Evolutionary conservation across 2,113 vertebrate species (phyloP), one percentile per base, ranked within the genome.

Genomic region (Phalacrocorax aristotelis): DNA sequence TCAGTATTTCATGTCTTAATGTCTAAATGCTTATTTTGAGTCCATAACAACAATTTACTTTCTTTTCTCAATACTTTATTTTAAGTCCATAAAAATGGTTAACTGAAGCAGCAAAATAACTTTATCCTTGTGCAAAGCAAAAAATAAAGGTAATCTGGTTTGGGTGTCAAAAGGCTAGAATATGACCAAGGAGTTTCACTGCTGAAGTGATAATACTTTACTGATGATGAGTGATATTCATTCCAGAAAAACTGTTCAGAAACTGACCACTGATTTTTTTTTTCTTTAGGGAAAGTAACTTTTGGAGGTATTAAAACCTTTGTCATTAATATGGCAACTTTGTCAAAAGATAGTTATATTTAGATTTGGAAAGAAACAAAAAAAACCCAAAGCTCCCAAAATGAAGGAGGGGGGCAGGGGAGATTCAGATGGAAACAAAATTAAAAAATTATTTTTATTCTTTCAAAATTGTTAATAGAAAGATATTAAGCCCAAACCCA

Each of bases 391-490:
- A 60, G 4, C 2, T 76, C 18, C 15, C 7, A 32, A 74, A 86
- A 64, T 51, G 21, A 75, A 77, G 1, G 4, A 1, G 2, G 9
- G 15, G 15, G 6, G 7, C 3, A 7, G 7, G 19, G 32, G 7
- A 32, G 2, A 30, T 77, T 86, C 65, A 66, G 9, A 49, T 25
- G 18, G 30, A 87, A 94, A 68, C 2, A 36, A 77, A 90, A 1
- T 4, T 57, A 52, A 38, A 2, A 26, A 66, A 16, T 48, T 32
- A 4, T n/a, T 78, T 81, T 84, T 17, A 60, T 76, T 54, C 4
- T 60, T 90, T 30, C 10, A 54, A 34, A 42, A 44, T 51, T 42
- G 7, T 30, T 90, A 74, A 66, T 8, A 42, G 16, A 49, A 74
- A 83, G 64, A 62, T 42, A 52, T 44, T 48, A 83, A 65, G 15